phyloP scores from a whole-genome alignment of 2,113 vertebrate species.

The Phoxinus phoxinus region DNA sequence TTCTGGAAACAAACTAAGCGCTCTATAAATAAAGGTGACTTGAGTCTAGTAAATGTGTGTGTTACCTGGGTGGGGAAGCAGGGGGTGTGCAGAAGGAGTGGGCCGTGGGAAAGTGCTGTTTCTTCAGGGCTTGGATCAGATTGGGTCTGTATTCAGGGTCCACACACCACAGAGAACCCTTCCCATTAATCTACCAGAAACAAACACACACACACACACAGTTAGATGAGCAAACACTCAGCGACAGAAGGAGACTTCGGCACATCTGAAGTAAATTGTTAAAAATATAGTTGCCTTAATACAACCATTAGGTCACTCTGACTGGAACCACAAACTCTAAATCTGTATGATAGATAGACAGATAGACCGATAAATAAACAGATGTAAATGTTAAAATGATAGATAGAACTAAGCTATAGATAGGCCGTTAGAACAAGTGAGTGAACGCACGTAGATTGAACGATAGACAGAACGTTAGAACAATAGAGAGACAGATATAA shows the following conservation, averaged over 20 bases:
- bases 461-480: too few relatives aligned
- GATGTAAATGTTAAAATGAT: too few relatives aligned
- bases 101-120: conserved; percentile 91
- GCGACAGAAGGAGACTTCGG: not conserved
- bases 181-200: conserved; percentile 87
- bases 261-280: not conserved
- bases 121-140: conserved; percentile 95
- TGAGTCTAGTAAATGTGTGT: not conserved
- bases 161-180: conserved; percentile 97
- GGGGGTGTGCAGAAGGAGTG: conserved; percentile 90
- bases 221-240: not conserved
- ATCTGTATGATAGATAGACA: too few relatives aligned
- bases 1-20: too few relatives aligned
- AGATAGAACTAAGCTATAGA: too few relatives aligned
- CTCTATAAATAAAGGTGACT: too few relatives aligned
- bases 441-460: too few relatives aligned
- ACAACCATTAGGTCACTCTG: not conserved
- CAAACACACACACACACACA: not conserved
- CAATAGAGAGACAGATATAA: too few relatives aligned
- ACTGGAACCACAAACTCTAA: not conserved
- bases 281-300: not conserved
- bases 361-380: too few relatives aligned
- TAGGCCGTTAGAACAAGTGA: too few relatives aligned
- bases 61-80: conserved; percentile 89
- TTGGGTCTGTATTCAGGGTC: conserved; percentile 97